Evolutionary conservation across 2,113 vertebrate species (phyloP), one percentile per base, ranked within the genome.

Genomic region (Oncorhynchus keta): DNA sequence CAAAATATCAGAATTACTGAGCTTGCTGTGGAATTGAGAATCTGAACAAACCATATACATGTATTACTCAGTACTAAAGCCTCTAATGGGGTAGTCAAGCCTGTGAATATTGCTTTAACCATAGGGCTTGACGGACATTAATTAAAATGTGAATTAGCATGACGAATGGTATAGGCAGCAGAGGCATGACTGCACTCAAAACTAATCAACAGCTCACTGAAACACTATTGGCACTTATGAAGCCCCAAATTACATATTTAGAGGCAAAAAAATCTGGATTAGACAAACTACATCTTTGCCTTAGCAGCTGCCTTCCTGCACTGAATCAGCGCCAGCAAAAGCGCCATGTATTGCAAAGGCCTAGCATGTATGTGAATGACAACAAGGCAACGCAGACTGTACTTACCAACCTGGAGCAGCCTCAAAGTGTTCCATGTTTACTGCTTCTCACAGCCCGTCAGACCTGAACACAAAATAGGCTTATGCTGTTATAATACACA

Each of bases 71-170:
- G 22, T 70, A 49, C 30, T 48, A 70, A 70, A 48, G 22, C 68
- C 45, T 48, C 35, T 70, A 70, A 70, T 70, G 66, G 67, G 16
- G 67, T 24, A 18, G 67, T 32, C 59, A 69, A 57, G 55, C 55
- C 32, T 61, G 59, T 67, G 62, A 51, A 67, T 67, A 67, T 55
- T 48, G 45, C 67, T 75, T 68, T 75, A 74, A 74, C 57, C 67
- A 74, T 73, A 61, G 67, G 72, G 68, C 72, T 49, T 70, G 35
- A 79, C 39, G 55, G 68, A 49, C 68, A 72, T 67, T 80, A 72
- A 80, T 77, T 73, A 79, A 79, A 66, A 76, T 39, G 73, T 76
- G 66, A 77, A 78, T 82, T 73, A 68, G 70, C 72, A 70, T 81
- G 77, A 61, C 72, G 57, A 70, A 70, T 72, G 72, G 64, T 67